Conservation (phyloP, 2,888 invertebrate species). For the Epirrita christyi region DNA sequence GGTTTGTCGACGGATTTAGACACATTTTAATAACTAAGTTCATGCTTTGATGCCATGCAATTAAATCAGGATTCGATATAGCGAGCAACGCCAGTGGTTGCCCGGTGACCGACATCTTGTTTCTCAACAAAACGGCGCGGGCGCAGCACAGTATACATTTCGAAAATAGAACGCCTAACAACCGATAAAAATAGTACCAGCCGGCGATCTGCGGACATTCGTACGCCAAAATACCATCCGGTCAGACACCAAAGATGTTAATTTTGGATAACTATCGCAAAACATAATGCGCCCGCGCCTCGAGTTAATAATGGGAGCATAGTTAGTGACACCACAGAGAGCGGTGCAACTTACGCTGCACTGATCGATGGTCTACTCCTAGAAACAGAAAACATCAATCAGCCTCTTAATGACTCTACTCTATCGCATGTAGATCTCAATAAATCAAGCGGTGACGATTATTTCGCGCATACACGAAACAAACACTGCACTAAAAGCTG, state of each 20-base stretch:
- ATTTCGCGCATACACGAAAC: conserved; percentile 70
- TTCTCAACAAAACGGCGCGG: conserved; percentile 71
- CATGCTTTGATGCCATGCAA: conserved; percentile 71
- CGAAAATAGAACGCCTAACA: conserved; percentile 76
- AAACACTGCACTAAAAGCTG: conserved; percentile 66
- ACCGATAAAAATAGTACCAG: conserved; percentile 69
- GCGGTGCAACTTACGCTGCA: conserved; percentile 83
- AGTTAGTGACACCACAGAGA: conserved; percentile 84
- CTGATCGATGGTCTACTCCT: conserved; percentile 85
- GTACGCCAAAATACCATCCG: conserved; percentile 61
- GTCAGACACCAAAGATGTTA: conserved; percentile 52
- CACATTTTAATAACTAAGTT: conserved; percentile 58
- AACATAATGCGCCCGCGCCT: conserved; percentile 69
- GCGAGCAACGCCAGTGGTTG: conserved; percentile 56
- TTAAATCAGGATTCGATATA: conserved; percentile 58
- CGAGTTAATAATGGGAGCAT: conserved; percentile 70
- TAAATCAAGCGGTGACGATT: conserved; percentile 72
- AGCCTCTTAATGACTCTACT: conserved; percentile 67
- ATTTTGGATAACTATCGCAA: conserved; percentile 51
- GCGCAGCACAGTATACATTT: conserved; percentile 66
- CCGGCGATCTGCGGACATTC: conserved; percentile 56
- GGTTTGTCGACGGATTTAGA: conserved; percentile 48
- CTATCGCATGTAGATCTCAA: conserved; percentile 58
- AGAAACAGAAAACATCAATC: conserved; percentile 85
- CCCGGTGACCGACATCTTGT: conserved; percentile 75